phyloP scores from a whole-genome alignment of 2,113 vertebrate genomes.

The Polyodon spathula region DNA sequence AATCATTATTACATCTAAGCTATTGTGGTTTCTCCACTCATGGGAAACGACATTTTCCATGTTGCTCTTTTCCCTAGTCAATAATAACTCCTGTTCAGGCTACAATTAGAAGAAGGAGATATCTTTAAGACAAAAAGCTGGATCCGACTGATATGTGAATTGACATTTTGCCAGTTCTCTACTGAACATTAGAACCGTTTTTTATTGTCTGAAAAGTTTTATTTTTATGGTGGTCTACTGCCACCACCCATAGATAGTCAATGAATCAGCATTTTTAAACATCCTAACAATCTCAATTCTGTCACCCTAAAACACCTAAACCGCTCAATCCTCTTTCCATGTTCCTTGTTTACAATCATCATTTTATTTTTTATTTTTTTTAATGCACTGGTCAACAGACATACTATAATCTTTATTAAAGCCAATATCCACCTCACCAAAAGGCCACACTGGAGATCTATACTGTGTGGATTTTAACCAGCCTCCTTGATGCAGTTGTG shows the following conservation, averaged over 20 bases:
- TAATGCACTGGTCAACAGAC: no score
- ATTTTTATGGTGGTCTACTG: constrained; percentile 22
- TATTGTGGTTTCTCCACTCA: not conserved
- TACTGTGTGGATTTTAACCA: no score
- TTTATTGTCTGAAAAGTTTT: constrained; percentile 3
- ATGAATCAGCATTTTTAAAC: constrained; percentile 27
- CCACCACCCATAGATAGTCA: not conserved
- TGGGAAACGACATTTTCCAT: not conserved
- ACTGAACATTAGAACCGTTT: not conserved
- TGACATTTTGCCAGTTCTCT: not conserved
- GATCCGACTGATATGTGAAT: not conserved
- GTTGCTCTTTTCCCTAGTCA: not conserved
- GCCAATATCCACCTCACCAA: no score
- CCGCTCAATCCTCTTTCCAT: no score
- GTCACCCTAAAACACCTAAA: not conserved
- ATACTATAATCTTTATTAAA: no score
- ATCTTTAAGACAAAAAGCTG: constrained; percentile 2
- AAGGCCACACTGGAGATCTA: no score
- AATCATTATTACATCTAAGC: not conserved
- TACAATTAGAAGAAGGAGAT: not conserved
- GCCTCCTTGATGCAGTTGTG: no score
- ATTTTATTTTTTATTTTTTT: no score
- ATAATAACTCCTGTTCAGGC: not conserved
- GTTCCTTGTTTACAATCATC: no score
- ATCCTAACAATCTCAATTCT: not conserved